Evolutionary conservation across 2,888 invertebrate genomes (phyloP), one percentile per base, ranked within the genome.

Genomic region (Eilema sororculum): DNA sequence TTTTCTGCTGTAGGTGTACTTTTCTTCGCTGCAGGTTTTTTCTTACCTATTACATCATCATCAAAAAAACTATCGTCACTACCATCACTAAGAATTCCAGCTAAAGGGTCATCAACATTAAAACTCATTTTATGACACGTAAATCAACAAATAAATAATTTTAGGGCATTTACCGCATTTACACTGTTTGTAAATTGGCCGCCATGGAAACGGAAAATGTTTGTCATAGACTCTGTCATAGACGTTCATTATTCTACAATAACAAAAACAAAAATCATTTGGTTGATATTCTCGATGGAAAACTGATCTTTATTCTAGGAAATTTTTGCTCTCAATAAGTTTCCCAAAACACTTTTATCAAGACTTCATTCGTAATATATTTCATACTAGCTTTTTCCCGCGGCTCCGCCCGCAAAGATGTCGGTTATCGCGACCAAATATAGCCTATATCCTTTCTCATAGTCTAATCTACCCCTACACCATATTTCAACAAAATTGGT

Each of bases 41-140:
- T 95, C 83, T 94, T 95, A 24, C 94, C 93, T 57, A 94, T 80
- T 69, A 94, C 95, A 78, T 96, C 96, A 78, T 96, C 96, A 78
- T 97, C 97, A 82, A 97, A 97, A 84, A 97, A 97, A 89, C 96
- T 97, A 82, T 97, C 97, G 81, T 97, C 96, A 81, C 97, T 97
- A 71, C 96, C 97, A 84, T 97, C 97, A 83, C 97, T 97, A 62
- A 97, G 89, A 83, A 96, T 95, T 83, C 96, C 97, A 41, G 96
- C 97, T 74, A 97, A 88, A 16, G 97, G 96, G 88, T 97, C 97
- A 65, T 97, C 96, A 41, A 96, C 84, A 86, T 96, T 96, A 79
- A 96, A 96, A 91, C 92, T 96, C 96, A 96, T 96, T 67, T 70
- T 67, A 62, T 56, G 41, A 56, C 58, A 67, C n/a, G 59, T 66